Conservation (phyloP, 2,113 vertebrate species). For the Nycticebus coucang region DNA sequence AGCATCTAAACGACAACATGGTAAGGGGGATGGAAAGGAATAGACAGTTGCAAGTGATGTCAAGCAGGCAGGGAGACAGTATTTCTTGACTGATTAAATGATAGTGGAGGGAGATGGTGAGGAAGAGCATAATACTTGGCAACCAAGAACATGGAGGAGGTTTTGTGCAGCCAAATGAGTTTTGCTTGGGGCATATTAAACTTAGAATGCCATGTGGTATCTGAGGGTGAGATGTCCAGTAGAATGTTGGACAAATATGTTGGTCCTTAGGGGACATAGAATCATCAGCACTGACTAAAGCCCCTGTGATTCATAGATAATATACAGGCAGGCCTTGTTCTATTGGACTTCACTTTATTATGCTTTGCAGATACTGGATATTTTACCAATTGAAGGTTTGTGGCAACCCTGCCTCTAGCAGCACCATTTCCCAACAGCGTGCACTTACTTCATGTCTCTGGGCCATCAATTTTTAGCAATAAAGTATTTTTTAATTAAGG, state of each 20-base stretch:
- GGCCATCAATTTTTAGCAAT: background rate
- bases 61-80: background rate
- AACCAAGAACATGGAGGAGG: background rate
- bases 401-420: background rate
- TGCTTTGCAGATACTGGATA: background rate
- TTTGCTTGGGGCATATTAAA: background rate
- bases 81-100: background rate
- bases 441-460: background rate
- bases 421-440: background rate
- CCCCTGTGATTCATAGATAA: too few relatives aligned
- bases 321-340: background rate
- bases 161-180: background rate
- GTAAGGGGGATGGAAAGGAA: background rate
- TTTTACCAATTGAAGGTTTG: background rate
- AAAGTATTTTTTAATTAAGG: background rate
- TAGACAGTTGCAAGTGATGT: background rate
- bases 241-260: background rate
- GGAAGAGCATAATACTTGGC: rapidly evolving
- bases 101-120: too few relatives aligned
- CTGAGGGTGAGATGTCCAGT: background rate
- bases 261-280: background rate
- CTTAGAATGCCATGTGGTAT: background rate
- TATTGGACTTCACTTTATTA: background rate
- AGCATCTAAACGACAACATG: background rate
- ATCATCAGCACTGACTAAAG: too few relatives aligned